Evolutionary conservation across 2,113 vertebrate species (phyloP).

Genomic region (Ptilorrhoa leucosticta): DNA sequence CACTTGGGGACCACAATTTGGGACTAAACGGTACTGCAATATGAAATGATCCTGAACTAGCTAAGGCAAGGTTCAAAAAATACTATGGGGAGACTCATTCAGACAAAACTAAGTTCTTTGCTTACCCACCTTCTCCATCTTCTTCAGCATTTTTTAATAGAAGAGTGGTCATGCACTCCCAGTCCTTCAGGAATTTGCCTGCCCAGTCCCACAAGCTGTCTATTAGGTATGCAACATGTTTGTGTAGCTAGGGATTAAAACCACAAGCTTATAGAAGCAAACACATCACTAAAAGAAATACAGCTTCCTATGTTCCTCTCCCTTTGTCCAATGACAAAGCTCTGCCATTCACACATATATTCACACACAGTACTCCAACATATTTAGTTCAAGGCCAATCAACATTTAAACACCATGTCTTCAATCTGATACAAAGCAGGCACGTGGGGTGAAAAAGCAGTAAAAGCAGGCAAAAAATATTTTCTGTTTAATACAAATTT

Average conservation of each 20-base stretch:
- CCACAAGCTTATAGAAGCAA: neutral
- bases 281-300: neutral
- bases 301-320: neutral
- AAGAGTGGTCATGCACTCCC: conserved; percentile 80
- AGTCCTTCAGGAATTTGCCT: conserved; percentile 84
- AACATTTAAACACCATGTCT: neutral
- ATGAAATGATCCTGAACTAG: neutral
- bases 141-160: conserved; percentile 72
- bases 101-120: neutral
- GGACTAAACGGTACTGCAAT: neutral
- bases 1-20: neutral
- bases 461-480: neutral
- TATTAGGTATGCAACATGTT: conserved; percentile 85
- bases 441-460: neutral
- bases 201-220: conserved; percentile 92
- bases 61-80: neutral
- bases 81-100: neutral
- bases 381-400: neutral
- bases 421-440: neutral
- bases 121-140: conserved; percentile 65
- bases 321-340: neutral
- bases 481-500: neutral
- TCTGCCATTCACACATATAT: neutral
- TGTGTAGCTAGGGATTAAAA: conserved; percentile 78
- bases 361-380: neutral